Percentiles rank a stretch among this genome's conserved stretches.
Evolutionary conservation across 2,888 invertebrate species (phyloP).

Genomic region (Synergus gifuensis): DNA sequence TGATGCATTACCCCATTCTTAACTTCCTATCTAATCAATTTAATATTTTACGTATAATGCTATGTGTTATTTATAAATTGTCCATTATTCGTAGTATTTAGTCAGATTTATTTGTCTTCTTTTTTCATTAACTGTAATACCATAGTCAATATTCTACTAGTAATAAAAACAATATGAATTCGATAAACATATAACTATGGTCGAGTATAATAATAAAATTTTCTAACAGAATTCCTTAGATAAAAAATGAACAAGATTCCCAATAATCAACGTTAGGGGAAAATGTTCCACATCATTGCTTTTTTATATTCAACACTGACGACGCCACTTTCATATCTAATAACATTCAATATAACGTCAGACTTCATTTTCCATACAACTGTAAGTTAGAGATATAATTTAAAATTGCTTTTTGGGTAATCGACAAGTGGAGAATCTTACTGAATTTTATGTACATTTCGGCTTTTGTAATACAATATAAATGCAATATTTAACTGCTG

Average conservation of each 20-base stretch:
- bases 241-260: constrained; percentile 45
- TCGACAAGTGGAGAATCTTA: constrained; percentile 12
- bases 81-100: constrained; percentile 19
- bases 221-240: constrained; percentile 51
- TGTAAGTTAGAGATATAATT: constrained; percentile 20
- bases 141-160: constrained; percentile 20
- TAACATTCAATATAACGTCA: constrained; percentile 33
- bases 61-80: constrained; percentile 25
- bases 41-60: constrained; percentile 3
- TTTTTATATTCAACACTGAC: constrained; percentile 20
- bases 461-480: constrained; percentile 22
- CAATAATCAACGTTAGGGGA: not conserved
- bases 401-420: not conserved
- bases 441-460: constrained; percentile 27
- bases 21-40: constrained; percentile 19
- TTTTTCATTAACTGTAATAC: not conserved
- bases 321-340: constrained; percentile 22
- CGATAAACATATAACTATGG: constrained; percentile 26
- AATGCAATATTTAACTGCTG: constrained; percentile 31
- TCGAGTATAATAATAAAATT: constrained; percentile 35
- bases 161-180: constrained; percentile 20
- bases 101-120: constrained; percentile 29
- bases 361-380: constrained; percentile 15
- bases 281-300: constrained; percentile 6
- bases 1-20: constrained; percentile 16